phyloP scores from a whole-genome alignment of 2,888 invertebrate species.

The Agapetus fuscipes region DNA sequence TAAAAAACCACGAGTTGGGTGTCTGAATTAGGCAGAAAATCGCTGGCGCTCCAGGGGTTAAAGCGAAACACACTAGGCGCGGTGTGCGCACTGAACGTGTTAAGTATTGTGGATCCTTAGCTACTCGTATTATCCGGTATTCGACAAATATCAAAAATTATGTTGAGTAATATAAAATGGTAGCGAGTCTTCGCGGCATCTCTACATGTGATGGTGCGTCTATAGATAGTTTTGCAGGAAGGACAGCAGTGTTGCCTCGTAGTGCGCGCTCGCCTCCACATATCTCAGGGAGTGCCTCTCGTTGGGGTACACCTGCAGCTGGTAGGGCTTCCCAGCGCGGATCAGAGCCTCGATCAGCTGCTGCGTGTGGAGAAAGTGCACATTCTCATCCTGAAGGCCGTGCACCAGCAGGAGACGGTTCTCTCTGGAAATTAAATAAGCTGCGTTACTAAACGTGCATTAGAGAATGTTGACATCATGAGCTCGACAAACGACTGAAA shows the following conservation, averaged over 20 bases:
- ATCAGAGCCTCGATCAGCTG: conserved; percentile 83
- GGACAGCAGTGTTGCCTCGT: conserved; percentile 87
- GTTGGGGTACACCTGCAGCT: conserved; percentile 90
- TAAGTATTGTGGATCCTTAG: no score
- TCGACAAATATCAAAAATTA: no score
- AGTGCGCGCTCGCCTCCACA: conserved; percentile 91
- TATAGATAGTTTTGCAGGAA: conserved; percentile 79
- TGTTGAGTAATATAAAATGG: no score
- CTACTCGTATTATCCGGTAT: no score
- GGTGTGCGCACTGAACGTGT: no score
- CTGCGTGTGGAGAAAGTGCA: conserved; percentile 95
- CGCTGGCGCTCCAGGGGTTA: no score
- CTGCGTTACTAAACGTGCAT: no score
- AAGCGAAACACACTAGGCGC: no score
- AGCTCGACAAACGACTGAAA: conserved; percentile 1
- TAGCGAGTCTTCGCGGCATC: no score
- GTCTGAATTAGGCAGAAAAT: no score
- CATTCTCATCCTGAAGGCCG: conserved; percentile 97
- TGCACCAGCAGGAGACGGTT: conserved; percentile 91
- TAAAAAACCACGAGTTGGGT: no score
- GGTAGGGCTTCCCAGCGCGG: conserved; percentile 92
- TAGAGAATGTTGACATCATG: conserved; percentile 5
- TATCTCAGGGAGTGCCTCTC: conserved; percentile 94
- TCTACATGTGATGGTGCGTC: no score
- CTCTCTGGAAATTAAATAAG: conserved; percentile 49